These are phyloP conservation scores for Glareola pratincola DNA, from an alignment of 2,113 vertebrate species.

Conservation along the genomic window DNA sequence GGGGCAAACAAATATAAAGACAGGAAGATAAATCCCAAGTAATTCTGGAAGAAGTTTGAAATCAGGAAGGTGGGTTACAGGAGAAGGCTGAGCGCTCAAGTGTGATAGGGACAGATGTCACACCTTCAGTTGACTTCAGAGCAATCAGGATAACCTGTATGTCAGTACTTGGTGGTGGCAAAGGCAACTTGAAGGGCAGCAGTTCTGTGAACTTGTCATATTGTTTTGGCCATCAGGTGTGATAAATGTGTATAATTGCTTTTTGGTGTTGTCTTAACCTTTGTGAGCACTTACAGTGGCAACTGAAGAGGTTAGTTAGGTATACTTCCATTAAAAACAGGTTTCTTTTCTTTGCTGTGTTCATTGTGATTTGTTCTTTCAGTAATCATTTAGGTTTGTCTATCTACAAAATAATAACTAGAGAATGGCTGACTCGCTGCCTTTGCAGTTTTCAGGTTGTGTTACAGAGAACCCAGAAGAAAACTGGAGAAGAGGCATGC, in stretches of 20 bases:
- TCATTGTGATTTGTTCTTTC: slow-evolving; percentile 2
- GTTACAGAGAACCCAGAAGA: neutral
- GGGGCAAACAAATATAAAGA: neutral
- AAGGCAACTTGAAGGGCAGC: neutral
- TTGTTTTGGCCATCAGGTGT: neutral
- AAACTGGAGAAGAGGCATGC: neutral
- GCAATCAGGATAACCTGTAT: neutral
- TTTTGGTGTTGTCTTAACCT: slow-evolving; percentile 42
- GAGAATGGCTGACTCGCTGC: neutral
- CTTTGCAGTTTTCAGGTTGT: neutral
- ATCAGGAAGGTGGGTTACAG: neutral
- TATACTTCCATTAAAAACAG: slow-evolving; percentile 2
- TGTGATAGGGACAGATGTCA: neutral
- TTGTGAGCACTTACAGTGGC: neutral
- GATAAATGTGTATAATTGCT: neutral
- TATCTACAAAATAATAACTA: neutral
- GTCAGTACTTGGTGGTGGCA: neutral
- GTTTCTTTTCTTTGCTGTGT: neutral
- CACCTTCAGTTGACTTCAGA: neutral
- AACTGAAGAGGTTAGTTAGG: neutral
- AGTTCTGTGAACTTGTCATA: neutral
- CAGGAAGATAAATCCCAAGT: neutral
- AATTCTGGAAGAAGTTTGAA: neutral
- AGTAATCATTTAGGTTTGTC: neutral
- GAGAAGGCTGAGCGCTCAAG: neutral